Evolutionary conservation across 1,140 invertebrate genomes (phyloP).

Genomic region (Meloidogyne floridensis): DNA sequence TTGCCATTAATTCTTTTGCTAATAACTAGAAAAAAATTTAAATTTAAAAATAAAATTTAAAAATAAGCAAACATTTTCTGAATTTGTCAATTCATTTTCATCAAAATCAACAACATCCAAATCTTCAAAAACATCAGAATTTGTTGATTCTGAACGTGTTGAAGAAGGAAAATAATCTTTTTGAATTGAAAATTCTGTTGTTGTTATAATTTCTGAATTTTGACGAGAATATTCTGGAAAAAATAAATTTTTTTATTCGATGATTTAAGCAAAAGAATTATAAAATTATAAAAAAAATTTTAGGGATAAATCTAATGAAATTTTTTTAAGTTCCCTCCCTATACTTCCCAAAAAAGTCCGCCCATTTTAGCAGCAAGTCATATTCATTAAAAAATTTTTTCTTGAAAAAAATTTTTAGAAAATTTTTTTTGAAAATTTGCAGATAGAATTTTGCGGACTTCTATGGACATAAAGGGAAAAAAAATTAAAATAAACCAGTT

Average conservation of each 20-base stretch:
- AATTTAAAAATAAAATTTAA: neutral
- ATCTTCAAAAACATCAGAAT: conserved; percentile 62
- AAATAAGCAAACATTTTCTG: neutral
- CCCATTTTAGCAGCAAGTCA: too few relatives aligned
- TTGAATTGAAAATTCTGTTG: neutral
- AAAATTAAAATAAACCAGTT: neutral
- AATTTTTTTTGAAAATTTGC: too few relatives aligned
- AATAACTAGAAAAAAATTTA: conserved; percentile 5
- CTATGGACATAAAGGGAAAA: too few relatives aligned
- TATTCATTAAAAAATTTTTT: too few relatives aligned
- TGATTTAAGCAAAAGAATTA: too few relatives aligned
- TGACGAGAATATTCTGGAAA: neutral
- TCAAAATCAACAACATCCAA: conserved; percentile 22
- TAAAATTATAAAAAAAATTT: too few relatives aligned
- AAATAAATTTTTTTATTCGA: neutral
- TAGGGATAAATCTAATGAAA: too few relatives aligned
- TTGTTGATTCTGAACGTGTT: conserved; percentile 42
- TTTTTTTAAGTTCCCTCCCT: too few relatives aligned
- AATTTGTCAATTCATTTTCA: conserved; percentile 27
- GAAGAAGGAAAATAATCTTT: neutral
- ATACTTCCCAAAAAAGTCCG: too few relatives aligned
- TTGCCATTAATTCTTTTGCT: conserved; percentile 15
- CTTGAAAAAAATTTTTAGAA: too few relatives aligned
- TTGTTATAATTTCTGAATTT: neutral
- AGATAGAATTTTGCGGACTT: too few relatives aligned